Conservation (phyloP, 1,140 invertebrate species). For the Lucilia sericata region DNA sequence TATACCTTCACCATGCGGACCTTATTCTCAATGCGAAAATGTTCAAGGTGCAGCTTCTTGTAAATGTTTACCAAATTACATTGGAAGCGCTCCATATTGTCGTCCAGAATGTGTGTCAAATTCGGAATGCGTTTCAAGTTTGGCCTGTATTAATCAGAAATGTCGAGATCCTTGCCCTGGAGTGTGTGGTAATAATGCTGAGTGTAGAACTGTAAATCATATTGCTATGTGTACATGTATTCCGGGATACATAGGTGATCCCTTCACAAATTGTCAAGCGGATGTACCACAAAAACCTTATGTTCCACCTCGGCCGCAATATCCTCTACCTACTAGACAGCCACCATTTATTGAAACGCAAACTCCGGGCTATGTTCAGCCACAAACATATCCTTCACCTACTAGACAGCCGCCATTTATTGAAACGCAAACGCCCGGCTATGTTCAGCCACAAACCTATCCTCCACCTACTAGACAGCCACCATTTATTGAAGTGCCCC, state of each 20-base stretch:
- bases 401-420: constrained; percentile 58
- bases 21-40: constrained; percentile 78
- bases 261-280: constrained; percentile 76
- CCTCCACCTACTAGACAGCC: constrained; percentile 57
- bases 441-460: constrained; percentile 66
- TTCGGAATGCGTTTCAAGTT: constrained; percentile 81
- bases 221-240: constrained; percentile 82
- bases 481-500: constrained; percentile 54
- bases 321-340: background rate
- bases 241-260: constrained; percentile 78
- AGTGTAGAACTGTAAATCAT: constrained; percentile 84
- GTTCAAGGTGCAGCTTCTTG: constrained; percentile 74
- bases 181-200: constrained; percentile 83
- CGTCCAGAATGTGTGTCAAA: constrained; percentile 78
- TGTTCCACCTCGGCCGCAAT: background rate
- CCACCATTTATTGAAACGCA: constrained; percentile 49
- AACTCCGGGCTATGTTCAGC: constrained; percentile 68
- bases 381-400: constrained; percentile 49
- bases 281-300: constrained; percentile 38
- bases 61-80: constrained; percentile 75
- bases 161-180: constrained; percentile 83
- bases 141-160: constrained; percentile 82
- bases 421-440: constrained; percentile 64
- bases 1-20: constrained; percentile 77
- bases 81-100: constrained; percentile 80